A percentile compares a stretch with the other conserved stretches of the same genome.
phyloP scores from a whole-genome alignment of 2,113 vertebrate genomes.

The Illadopsis cleaveri region DNA sequence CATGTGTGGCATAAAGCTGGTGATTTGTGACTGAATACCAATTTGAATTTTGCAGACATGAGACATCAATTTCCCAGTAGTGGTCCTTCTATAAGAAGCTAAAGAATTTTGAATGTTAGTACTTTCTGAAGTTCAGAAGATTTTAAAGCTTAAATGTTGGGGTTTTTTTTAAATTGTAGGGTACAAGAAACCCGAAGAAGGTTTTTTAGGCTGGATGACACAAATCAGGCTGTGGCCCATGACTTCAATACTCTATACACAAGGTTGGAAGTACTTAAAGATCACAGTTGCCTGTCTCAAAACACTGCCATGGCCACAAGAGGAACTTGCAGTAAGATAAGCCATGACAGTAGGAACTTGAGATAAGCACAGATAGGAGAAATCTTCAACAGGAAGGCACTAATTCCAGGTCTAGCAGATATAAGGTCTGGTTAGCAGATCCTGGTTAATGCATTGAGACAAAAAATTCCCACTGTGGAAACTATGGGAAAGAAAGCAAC shows the following conservation, averaged over 20 bases:
- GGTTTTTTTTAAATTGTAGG: neutral
- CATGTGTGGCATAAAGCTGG: neutral
- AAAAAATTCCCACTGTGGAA: neutral
- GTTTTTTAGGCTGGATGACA: neutral
- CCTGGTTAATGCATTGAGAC: neutral
- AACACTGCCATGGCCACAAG: neutral
- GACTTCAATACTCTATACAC: neutral
- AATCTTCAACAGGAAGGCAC: neutral
- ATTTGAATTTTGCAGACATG: neutral
- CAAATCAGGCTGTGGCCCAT: neutral
- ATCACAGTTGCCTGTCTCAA: neutral
- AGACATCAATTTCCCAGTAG: neutral
- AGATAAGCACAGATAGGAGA: neutral
- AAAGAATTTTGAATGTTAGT: neutral
- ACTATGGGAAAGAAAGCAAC: neutral
- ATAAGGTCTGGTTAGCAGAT: neutral
- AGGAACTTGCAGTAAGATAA: neutral
- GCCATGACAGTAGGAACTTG: neutral
- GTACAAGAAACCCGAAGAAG: neutral
- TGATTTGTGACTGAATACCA: neutral
- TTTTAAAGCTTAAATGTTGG: conserved; percentile 11
- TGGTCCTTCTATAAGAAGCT: neutral
- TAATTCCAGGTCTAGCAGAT: neutral
- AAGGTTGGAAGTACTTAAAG: neutral
- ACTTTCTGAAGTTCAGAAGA: neutral